A percentile compares a stretch with the other conserved stretches of the same genome.
These are phyloP conservation scores for Paracanthobrama guichenoti DNA, from an alignment of 2,113 vertebrate genomes.

Conservation along the genomic window DNA sequence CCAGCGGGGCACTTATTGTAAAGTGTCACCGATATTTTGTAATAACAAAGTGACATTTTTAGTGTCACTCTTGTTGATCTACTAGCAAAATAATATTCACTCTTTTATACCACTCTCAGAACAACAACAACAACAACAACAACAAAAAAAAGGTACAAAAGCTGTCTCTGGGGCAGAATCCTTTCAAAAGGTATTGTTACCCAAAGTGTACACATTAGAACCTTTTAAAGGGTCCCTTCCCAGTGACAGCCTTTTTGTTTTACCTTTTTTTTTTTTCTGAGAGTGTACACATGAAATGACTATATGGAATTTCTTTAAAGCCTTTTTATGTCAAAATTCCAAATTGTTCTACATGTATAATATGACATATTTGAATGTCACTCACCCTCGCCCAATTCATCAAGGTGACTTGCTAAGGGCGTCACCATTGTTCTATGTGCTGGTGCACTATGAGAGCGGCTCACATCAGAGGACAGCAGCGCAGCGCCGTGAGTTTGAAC, in stretches of 20 bases:
- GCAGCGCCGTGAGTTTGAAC: not conserved
- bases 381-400: not conserved
- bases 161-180: too few species aligned
- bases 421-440: constrained; percentile 4
- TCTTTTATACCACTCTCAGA: not conserved
- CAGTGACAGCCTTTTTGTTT: too few species aligned
- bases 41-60: not conserved
- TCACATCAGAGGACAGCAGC: not conserved
- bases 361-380: not conserved
- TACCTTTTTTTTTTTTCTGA: too few species aligned
- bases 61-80: not conserved
- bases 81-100: not conserved
- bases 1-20: too few species aligned
- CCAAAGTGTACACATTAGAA: too few species aligned
- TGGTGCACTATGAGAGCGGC: not conserved
- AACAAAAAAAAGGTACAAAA: too few species aligned
- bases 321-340: too few species aligned
- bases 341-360: not conserved
- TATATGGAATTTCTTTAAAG: too few species aligned
- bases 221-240: too few species aligned
- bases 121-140: too few species aligned
- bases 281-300: too few species aligned
- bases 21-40: not conserved
- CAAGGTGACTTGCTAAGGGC: constrained; percentile 45
- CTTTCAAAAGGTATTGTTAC: too few species aligned